These are phyloP conservation scores for Stichodactyla helianthus DNA, from an alignment of 64 coral and sea anemone species.

Conservation along the genomic window DNA sequence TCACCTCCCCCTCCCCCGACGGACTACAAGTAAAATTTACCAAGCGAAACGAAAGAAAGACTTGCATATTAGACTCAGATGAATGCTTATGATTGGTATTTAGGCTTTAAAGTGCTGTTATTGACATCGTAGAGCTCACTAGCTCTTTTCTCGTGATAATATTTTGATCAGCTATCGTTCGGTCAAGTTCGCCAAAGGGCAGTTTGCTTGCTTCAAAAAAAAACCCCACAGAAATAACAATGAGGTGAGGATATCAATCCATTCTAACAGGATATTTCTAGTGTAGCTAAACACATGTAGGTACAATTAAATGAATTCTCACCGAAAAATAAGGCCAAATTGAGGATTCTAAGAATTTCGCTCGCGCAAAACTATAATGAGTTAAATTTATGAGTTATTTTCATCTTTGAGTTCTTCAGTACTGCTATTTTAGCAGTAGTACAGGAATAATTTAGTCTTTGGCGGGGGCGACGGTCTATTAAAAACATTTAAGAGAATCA, in stretches of 20 bases:
- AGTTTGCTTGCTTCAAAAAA: background rate
- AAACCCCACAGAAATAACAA: background rate
- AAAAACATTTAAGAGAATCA: background rate
- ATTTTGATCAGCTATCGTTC: background rate
- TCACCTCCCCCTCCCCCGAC: background rate
- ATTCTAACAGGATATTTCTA: background rate
- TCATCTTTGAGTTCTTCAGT: no score
- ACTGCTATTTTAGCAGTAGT: no score
- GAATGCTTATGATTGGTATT: background rate
- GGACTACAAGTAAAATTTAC: background rate
- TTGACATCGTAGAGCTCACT: background rate
- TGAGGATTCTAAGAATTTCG: background rate
- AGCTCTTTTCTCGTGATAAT: background rate
- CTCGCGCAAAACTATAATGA: no score
- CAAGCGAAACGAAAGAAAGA: background rate
- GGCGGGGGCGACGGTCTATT: background rate
- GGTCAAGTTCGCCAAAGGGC: background rate
- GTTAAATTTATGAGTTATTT: no score
- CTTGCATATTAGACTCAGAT: background rate
- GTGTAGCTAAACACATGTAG: background rate
- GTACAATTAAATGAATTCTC: background rate
- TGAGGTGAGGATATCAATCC: background rate
- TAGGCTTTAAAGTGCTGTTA: background rate
- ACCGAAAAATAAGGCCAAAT: background rate
- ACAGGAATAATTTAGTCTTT: background rate